phyloP scores from a whole-genome alignment of 2,888 invertebrate genomes.

The Stenodema calcarata region DNA sequence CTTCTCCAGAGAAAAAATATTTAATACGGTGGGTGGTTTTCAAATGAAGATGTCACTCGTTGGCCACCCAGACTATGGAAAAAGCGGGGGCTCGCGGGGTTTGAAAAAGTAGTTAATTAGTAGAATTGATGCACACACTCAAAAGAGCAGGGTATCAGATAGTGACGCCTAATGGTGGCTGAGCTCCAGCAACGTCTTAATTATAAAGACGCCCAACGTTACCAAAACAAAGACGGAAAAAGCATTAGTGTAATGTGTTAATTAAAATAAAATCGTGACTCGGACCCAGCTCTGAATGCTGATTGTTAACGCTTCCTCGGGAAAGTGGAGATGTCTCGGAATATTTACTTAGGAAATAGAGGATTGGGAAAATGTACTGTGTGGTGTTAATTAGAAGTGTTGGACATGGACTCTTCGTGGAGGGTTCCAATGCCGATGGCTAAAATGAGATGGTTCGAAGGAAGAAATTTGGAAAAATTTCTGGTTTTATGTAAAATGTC shows the following conservation, averaged over 20 bases:
- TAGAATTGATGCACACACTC: conserved; percentile 44
- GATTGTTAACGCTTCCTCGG: background rate
- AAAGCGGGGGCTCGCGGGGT: background rate
- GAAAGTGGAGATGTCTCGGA: background rate
- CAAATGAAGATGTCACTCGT: background rate
- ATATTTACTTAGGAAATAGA: background rate
- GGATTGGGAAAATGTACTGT: background rate
- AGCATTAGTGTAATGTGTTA: conserved; percentile 44
- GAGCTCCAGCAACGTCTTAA: conserved; percentile 25
- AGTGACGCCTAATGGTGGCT: conserved; percentile 36
- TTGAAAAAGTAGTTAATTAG: conserved; percentile 46
- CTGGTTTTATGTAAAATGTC: too few species aligned
- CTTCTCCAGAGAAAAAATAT: background rate
- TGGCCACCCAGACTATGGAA: background rate
- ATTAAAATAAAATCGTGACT: conserved; percentile 45
- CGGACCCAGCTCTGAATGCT: background rate
- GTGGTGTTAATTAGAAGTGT: background rate
- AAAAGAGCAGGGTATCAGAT: conserved; percentile 36
- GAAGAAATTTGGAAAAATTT: too few species aligned
- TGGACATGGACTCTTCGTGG: background rate
- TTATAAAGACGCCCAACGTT: conserved; percentile 15
- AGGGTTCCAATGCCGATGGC: background rate
- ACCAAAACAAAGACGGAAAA: conserved; percentile 29
- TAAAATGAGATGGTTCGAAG: too few species aligned
- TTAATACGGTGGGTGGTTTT: background rate